Percentiles rank a stretch among this genome's conserved stretches.
These are phyloP conservation scores for Cremastobaeus sp. DNA, from an alignment of 2,888 invertebrate species.

Conservation along the genomic window DNA sequence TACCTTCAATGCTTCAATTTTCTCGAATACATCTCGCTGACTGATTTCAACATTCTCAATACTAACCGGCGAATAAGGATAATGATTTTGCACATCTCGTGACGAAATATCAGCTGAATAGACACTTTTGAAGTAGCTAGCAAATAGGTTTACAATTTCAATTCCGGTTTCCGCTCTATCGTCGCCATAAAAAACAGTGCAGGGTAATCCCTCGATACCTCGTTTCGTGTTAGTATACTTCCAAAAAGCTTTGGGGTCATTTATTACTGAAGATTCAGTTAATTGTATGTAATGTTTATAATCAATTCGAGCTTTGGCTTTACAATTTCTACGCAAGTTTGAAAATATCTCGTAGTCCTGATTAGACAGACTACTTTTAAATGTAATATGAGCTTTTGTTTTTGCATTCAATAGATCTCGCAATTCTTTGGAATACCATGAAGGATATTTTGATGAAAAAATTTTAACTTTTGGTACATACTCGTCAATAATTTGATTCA, in stretches of 20 bases:
- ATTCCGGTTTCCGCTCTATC: background rate
- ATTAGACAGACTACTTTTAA: background rate
- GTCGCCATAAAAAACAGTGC: background rate
- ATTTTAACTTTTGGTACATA: no score
- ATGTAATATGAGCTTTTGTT: no score
- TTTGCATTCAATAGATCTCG: no score
- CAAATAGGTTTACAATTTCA: background rate
- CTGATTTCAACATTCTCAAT: background rate
- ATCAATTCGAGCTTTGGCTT: background rate
- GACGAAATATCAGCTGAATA: background rate
- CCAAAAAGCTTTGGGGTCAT: conserved; percentile 1
- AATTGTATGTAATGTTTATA: background rate
- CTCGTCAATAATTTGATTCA: no score
- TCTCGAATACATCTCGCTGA: background rate
- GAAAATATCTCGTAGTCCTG: background rate
- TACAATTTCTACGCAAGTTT: background rate
- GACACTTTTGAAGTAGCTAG: background rate
- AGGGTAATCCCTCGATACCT: background rate
- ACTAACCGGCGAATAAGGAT: background rate
- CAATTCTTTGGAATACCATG: no score
- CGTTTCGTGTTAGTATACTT: background rate
- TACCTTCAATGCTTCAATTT: background rate
- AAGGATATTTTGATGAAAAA: no score
- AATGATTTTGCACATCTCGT: background rate
- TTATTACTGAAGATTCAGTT: background rate